Evolutionary conservation across 2,797 vertebrate genomes (phyloP), one percentile per base, ranked within the genome.

Genomic region (Manis pentadactyla): DNA sequence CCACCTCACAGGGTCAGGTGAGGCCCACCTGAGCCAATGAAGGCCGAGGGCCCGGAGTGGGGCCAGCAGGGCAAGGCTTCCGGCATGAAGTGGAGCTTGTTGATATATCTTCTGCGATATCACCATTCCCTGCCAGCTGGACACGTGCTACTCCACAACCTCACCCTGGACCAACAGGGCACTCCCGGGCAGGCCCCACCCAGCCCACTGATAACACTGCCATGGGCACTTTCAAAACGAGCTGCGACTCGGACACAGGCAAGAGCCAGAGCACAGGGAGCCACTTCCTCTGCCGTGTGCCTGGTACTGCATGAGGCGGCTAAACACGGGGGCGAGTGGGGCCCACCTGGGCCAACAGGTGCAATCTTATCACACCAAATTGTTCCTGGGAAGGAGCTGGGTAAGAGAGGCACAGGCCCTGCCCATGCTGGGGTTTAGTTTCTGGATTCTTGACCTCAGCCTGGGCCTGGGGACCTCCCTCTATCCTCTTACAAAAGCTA

Each of bases 141-240:
- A 68, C 18, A 11, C 0, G 5, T 31, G 84, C 83, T 61, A 73
- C 79, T 59, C 55, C 27, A 37, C 10, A 46, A 74, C 83, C 90
- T 75, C 61, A 5, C 95, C 96, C 86, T 96, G 39, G 51, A 94
- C 86, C 88, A 97, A 97, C 94, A 96, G 51, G 88, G 74, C 92
- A 57, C 94, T 96, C 87, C 94, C 77, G 37, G 64, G 39, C 1
- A 2, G 74, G 83, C 87, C 75, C 49, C 63, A 11, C 86, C 86
- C 9, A 1, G 31, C 46, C 61, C 64, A 75, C 92, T 74, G 75
- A 53, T 94, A 97, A 87, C 94, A 31, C 25, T 4, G 17, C 66
- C 39, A n/a, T 0, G 0, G 63, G 78, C 9, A 23, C 59, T 95
- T 91, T 79, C 87, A 42, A 15, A 95, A 87, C 17, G 83, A 81